Evolutionary conservation across 1,140 invertebrate species (phyloP).

Genomic region (Andricus grossulariae): DNA sequence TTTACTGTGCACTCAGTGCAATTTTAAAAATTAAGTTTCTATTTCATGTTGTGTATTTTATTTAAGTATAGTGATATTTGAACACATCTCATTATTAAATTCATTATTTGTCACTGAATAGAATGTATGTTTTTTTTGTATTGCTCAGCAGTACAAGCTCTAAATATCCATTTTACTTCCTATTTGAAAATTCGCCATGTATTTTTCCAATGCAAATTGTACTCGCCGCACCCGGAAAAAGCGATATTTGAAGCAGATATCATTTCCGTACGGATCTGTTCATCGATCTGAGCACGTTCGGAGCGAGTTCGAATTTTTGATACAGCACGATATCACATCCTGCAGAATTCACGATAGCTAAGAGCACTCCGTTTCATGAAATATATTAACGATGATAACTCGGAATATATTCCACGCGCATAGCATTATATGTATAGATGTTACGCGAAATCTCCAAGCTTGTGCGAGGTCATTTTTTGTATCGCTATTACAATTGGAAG

Average conservation of each 20-base stretch:
- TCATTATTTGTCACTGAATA: not conserved
- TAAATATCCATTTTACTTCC: not conserved
- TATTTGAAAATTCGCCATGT: not conserved
- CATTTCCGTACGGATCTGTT: slow-evolving; percentile 25
- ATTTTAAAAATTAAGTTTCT: too few relatives aligned
- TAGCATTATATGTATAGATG: not conserved
- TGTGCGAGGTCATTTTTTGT: slow-evolving; percentile 5
- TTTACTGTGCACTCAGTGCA: too few relatives aligned
- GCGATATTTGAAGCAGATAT: slow-evolving; percentile 1
- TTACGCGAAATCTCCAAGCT: not conserved
- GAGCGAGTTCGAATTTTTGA: slow-evolving; percentile 8
- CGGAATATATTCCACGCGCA: slow-evolving; percentile 7
- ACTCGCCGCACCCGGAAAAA: not conserved
- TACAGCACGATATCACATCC: slow-evolving; percentile 11
- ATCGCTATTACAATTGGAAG: not conserved
- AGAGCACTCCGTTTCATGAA: slow-evolving; percentile 1
- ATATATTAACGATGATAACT: not conserved
- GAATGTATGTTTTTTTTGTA: not conserved
- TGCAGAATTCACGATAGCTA: slow-evolving; percentile 16
- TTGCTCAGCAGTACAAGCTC: not conserved
- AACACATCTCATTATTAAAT: too few relatives aligned
- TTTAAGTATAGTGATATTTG: too few relatives aligned
- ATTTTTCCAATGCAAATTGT: slow-evolving; percentile 15
- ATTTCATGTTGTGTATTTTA: too few relatives aligned
- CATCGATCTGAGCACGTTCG: slow-evolving; percentile 17